These are phyloP conservation scores for Ceyx margarethae DNA, from an alignment of 2,113 vertebrate genomes.

Conservation along the genomic window DNA sequence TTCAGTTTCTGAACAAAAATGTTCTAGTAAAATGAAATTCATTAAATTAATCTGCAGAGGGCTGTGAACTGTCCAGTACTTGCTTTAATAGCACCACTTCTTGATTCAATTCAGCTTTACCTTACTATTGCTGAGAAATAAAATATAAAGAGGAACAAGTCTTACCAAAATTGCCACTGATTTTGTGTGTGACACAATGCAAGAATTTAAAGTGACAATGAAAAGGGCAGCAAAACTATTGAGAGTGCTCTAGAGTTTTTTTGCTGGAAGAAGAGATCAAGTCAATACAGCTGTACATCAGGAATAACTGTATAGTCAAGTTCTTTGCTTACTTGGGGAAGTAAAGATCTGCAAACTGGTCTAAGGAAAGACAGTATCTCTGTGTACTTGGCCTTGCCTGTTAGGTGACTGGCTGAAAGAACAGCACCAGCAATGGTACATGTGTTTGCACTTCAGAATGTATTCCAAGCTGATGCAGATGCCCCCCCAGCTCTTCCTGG, in stretches of 20 bases:
- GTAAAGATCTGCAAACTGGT: not conserved
- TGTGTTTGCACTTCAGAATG: not conserved
- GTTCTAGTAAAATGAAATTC: not conserved
- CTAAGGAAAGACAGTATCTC: not conserved
- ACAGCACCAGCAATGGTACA: not conserved
- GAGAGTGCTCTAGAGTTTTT: not conserved
- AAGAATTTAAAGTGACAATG: not conserved
- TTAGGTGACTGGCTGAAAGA: not conserved
- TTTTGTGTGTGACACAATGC: not conserved
- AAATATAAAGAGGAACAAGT: not conserved
- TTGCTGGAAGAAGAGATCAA: not conserved
- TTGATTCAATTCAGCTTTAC: not conserved
- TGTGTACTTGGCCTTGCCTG: not conserved
- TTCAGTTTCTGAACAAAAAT: not conserved
- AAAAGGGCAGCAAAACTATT: not conserved
- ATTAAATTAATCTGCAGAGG: not conserved
- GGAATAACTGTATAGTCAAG: not conserved
- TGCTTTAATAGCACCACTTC: not conserved
- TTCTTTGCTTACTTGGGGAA: not conserved
- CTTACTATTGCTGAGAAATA: not conserved
- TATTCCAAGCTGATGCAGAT: not conserved
- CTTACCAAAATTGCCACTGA: not conserved
- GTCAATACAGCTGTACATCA: not conserved
- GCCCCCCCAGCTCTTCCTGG: not conserved
- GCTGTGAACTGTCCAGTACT: not conserved